Evolutionary conservation across 2,888 invertebrate species (phyloP).

Genomic region (Nebria salina): DNA sequence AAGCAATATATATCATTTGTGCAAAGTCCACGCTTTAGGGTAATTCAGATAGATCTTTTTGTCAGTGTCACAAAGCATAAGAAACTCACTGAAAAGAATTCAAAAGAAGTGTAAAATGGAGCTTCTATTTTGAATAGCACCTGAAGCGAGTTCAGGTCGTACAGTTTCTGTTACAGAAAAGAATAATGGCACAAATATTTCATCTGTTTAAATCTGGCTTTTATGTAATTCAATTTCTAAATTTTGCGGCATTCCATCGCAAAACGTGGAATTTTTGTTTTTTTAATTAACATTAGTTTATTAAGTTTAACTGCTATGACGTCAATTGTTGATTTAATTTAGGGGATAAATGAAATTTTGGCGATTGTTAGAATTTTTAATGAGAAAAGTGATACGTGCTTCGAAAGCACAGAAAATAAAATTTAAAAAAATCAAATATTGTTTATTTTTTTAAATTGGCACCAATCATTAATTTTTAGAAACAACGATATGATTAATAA

Average conservation of each 20-base stretch:
- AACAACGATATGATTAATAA: no score
- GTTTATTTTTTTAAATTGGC: background rate
- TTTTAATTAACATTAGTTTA: background rate
- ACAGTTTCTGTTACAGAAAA: background rate
- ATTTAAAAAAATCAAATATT: background rate
- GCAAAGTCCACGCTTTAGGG: background rate
- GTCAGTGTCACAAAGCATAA: background rate
- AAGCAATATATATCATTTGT: background rate
- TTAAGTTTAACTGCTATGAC: background rate
- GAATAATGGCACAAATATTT: background rate
- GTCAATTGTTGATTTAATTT: background rate
- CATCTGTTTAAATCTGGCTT: background rate
- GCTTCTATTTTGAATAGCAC: background rate
- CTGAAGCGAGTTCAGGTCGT: background rate
- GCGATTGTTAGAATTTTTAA: background rate
- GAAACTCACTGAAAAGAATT: slow-evolving; percentile 1
- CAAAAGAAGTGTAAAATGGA: background rate
- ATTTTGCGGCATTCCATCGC: background rate
- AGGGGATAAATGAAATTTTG: background rate
- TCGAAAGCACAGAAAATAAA: background rate
- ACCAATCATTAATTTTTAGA: background rate
- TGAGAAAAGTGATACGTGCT: background rate
- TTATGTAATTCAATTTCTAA: background rate
- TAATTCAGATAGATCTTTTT: background rate
- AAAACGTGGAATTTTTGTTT: background rate